phyloP scores from a whole-genome alignment of 37 sponge, comb jelly and placozoan genomes.

The Bolinopsis microptera region DNA sequence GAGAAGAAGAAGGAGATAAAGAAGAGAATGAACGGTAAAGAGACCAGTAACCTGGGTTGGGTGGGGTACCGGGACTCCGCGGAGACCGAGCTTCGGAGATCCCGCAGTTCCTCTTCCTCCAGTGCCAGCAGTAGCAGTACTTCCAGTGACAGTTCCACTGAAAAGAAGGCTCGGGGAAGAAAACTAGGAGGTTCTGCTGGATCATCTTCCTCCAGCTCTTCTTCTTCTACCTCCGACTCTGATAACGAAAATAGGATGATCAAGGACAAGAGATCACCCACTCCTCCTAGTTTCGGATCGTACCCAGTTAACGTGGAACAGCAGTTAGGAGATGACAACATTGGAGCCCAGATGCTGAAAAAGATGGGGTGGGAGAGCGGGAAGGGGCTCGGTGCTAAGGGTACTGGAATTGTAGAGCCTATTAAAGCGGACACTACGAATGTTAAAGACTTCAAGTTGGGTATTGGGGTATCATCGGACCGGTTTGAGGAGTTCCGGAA shows the following conservation, averaged over 20 bases:
- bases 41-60: not conserved
- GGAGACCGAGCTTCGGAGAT: not conserved
- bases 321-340: slow-evolving; percentile 65
- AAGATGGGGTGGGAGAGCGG: slow-evolving; percentile 69
- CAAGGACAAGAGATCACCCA: not conserved
- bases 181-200: not conserved
- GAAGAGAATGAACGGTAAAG: not conserved
- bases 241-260: not conserved
- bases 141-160: not conserved
- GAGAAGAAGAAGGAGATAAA: slow-evolving; percentile 53
- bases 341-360: slow-evolving; percentile 67
- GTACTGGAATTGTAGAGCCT: slow-evolving; percentile 67
- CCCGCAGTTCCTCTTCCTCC: slow-evolving; percentile 9
- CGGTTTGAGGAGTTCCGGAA: slow-evolving; percentile 85
- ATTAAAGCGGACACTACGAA: slow-evolving; percentile 68
- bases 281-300: slow-evolving; percentile 4
- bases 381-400: slow-evolving; percentile 60
- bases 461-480: slow-evolving; percentile 65
- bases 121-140: not conserved
- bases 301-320: not conserved
- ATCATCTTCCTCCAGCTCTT: not conserved
- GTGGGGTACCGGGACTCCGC: not conserved
- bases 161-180: not conserved
- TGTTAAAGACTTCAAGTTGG: slow-evolving; percentile 82
- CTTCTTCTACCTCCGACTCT: not conserved